Evolutionary conservation across 2,113 vertebrate genomes (phyloP), one percentile per base, ranked within the genome.

Genomic region (Aegithalos caudatus): DNA sequence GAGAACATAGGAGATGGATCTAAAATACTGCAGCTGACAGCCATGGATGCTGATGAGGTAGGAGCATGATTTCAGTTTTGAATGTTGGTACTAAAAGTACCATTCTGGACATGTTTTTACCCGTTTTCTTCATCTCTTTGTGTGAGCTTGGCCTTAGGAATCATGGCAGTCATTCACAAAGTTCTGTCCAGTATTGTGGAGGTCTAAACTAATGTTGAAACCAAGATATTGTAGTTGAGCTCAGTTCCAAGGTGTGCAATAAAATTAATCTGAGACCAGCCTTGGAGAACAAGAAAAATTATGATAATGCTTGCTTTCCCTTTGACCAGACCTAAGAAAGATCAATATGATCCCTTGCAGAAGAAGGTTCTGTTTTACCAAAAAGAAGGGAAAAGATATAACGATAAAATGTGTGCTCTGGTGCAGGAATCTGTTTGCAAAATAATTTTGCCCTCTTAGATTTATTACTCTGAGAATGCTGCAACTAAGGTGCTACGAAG

Each of bases 11-110:
- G 98, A 6, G 99, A 99, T 62, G 99, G 99, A 67, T 99, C 99
- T 86, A 99, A 98, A 98, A 99, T 99, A 96, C 98, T 99, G 98
- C 99, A 99, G 94, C 97, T 99, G 95, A 99, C 98, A 82, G 99
- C 99, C 78, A 98, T 98, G 91, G 99, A 99, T 96, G 99, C 99
- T 72, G 99, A 99, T 86, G 98, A 99, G 99, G 99, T 99, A 98
- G n/a, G 81, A 93, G 17, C 23, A 20, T 27, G 35, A 23, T 48
- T 91, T 94, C 19, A 10, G 57, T 47, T 91, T 74, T 79, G 42
- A 91, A 14, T 70, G 22, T 38, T 31, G 33, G 19, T 65, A 24
- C 14, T 54, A 23, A 58, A 81, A 83, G n/a, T 27, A 20, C 19
- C 65, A 0, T 64, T 76, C 25, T 92, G 54, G 64, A 58, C 23